Evolutionary conservation across 2,888 invertebrate genomes (phyloP), one percentile per base, ranked within the genome.

Genomic region (Dryadula phaetusa): DNA sequence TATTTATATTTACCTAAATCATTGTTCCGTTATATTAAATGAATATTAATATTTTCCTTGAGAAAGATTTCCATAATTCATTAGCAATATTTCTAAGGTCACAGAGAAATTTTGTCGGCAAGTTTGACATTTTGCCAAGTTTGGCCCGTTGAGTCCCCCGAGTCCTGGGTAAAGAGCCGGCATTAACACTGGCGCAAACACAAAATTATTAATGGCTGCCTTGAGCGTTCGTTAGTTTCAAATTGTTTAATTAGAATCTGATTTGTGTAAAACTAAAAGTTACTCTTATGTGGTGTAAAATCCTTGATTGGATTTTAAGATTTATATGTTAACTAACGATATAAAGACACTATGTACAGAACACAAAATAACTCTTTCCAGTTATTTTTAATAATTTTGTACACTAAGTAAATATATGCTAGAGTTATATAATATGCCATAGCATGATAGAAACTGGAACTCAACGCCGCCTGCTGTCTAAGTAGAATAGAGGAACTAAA

Each of bases 121-220:
- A 62, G 69, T 74, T 72, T 71, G 75, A 75, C 75, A 75, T 74
- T 72, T 70, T 52, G 72, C 73, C 75, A 74, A 74, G 70, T 69
- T 67, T 64, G 61, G 67, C 42, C 49, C 65, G 54, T 65, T 66
- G 63, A 44, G 63, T 70, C 69, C 70, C 70, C 60, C 14, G 64
- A 63, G 69, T 63, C 56, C 56, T 47, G 66, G 63, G 72, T 54
- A 66, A 62, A 69, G 71, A 63, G 72, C 69, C 62, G 70, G 67
- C 68, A 74, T 72, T 76, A 73, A 72, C 72, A 69, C 71, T 74
- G 58, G 68, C 63, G 68, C 60, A 61, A 72, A 67, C 70, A 75
- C 72, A 72, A 72, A 73, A 73, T 76, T 74, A 76, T 76, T 76
- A 75, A 76, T 74, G 72, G 72, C 64, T 25, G 62, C 64, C 63